A percentile compares a stretch with the other conserved stretches of the same genome.
phyloP scores from a whole-genome alignment of 2,888 invertebrate genomes.

The Apamea monoglypha region DNA sequence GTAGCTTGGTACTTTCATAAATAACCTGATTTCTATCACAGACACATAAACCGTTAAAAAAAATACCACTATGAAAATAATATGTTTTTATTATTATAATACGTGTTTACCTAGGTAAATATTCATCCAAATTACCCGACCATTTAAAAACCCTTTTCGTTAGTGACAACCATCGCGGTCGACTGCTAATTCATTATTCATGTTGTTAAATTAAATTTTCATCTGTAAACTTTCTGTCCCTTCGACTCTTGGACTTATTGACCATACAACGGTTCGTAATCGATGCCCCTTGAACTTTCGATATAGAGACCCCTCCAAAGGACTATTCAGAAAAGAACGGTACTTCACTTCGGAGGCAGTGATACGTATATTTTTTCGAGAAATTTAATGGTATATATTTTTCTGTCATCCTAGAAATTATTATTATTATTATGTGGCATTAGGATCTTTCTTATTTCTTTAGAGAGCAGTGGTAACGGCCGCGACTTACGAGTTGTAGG shows the following conservation, averaged over 20 bases:
- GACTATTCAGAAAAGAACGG: conserved; percentile 24
- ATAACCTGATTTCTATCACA: background rate
- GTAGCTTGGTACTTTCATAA: background rate
- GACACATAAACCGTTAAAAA: background rate
- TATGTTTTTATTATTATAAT: background rate
- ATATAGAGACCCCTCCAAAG: conserved; percentile 4
- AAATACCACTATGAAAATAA: background rate
- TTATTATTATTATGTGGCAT: background rate
- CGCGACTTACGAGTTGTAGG: background rate
- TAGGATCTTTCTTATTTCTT: background rate
- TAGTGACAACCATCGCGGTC: conserved; percentile 2
- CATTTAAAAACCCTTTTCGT: conserved; percentile 7
- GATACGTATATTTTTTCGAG: background rate
- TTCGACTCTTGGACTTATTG: conserved; percentile 5
- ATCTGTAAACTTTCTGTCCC: conserved; percentile 8
- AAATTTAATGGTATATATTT: background rate
- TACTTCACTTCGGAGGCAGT: conserved; percentile 20
- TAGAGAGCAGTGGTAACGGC: background rate
- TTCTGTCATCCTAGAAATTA: background rate
- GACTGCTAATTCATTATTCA: conserved; percentile 25
- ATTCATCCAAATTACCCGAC: background rate
- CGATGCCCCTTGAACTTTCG: conserved; percentile 36
- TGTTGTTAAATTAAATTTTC: conserved; percentile 23
- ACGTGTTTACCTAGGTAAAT: background rate
- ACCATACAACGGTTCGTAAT: conserved; percentile 21